A percentile compares a stretch with the other conserved stretches of the same genome.
phyloP scores from a whole-genome alignment of 2,797 vertebrate species.

The Huso huso region DNA sequence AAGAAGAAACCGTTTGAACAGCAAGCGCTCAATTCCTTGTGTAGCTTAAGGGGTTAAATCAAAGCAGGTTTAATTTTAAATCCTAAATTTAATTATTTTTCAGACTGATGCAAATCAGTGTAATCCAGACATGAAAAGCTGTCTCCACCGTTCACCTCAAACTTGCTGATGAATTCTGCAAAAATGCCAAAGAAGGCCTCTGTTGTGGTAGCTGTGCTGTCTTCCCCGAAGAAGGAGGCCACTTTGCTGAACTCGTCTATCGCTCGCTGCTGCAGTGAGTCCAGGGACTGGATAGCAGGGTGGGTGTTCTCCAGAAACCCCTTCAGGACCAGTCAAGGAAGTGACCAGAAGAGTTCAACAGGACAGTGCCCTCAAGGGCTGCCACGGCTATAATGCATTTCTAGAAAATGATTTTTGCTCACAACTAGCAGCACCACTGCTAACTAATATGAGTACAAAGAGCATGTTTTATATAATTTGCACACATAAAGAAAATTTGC shows the following conservation, averaged over 20 bases:
- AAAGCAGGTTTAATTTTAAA: no score
- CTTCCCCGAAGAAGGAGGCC: slow-evolving; percentile 86
- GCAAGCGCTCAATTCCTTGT: no score
- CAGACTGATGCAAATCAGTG: no score
- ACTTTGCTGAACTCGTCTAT: slow-evolving; percentile 86
- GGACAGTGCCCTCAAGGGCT: no score
- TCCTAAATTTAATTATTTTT: neutral
- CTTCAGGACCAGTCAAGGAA: slow-evolving; percentile 58
- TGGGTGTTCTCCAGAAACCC: slow-evolving; percentile 90
- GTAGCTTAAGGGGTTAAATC: no score
- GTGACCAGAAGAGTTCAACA: neutral
- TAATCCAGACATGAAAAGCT: no score
- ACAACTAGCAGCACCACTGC: neutral
- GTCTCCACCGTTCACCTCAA: slow-evolving; percentile 69
- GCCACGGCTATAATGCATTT: no score
- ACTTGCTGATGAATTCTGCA: slow-evolving; percentile 88
- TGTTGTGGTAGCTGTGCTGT: slow-evolving; percentile 76
- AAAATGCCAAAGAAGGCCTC: slow-evolving; percentile 95
- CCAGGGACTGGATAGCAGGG: slow-evolving; percentile 77
- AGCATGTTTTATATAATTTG: no score
- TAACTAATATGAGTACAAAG: no score
- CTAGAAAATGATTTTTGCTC: no score
- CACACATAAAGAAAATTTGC: neutral
- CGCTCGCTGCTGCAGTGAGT: slow-evolving; percentile 78
- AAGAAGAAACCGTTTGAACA: no score